Base-by-base conservation (phyloP, 2,888 invertebrate genomes). In the Leptopilina myrica region DNA sequence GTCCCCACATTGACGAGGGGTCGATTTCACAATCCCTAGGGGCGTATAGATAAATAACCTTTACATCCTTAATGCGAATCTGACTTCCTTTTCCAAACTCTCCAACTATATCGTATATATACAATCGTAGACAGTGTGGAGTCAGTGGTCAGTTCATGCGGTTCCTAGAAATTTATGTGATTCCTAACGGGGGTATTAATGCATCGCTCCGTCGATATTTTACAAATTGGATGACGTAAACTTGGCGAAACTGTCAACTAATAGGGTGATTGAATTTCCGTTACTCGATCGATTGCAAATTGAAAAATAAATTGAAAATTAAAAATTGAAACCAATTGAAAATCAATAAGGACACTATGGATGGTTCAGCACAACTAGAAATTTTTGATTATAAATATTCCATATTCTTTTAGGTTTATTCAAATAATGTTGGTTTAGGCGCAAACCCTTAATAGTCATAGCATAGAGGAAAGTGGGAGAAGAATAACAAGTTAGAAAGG, bases 121-220 rank as follows among this genome's bases (percentile, higher is more conserved):
- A 77, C 79, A 78, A 73, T 9, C 15, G 73, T 43, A n/a, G 76
- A 26, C 77, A 76, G 64, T 76, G 65, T 62, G 75, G 62, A 83
- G 78, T 83, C 79, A 59, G 87, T 77, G 86, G 88, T 88, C 86
- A 87, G 85, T 88, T 85, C 85, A 84, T 85, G 88, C 81, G 87
- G 85, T 86, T 84, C 85, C 82, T 73, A 76, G 83, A 83, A 84
- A 86, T 88, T 88, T 88, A 86, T 88, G 84, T 84, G 83, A 77
- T 75, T 76, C 77, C 75, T 73, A 12, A 43, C 69, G 65, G 82
- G 79, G 33, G 66, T 64, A 73, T 64, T 78, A 64, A 56, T 40
- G 33, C 14, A 26, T n/a, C 64, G 79, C 80, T 76, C 82, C 84
- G 88, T 85, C 82, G 84, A 87, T 85, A 86, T 89, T 85, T 82